A percentile compares a stretch with the other conserved stretches of the same genome.
phyloP scores from a whole-genome alignment of 2,888 invertebrate genomes.

The Drosophila sordidapex region DNA sequence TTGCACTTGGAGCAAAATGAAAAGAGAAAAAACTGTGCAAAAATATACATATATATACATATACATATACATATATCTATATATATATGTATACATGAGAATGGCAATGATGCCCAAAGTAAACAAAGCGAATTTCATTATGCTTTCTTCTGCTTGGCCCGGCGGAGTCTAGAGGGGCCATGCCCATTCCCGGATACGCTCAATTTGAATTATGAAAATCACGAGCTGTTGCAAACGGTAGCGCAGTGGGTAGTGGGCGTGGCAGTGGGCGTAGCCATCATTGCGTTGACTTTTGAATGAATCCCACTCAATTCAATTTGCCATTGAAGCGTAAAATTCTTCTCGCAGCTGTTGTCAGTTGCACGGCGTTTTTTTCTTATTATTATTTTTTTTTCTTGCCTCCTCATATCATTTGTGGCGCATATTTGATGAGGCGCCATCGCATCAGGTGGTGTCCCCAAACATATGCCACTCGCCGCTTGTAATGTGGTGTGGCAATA shows the following conservation, averaged over 20 bases:
- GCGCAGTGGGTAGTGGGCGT: not conserved
- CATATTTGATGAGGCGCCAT: conserved; percentile 59
- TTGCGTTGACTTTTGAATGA: conserved; percentile 77
- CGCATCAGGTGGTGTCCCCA: conserved; percentile 59
- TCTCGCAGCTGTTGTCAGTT: conserved; percentile 72
- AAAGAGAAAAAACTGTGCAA: conserved; percentile 11
- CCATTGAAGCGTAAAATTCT: conserved; percentile 72
- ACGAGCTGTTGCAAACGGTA: conserved; percentile 51
- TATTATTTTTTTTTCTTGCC: not conserved
- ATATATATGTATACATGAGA: conserved; percentile 9
- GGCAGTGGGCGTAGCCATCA: conserved; percentile 16
- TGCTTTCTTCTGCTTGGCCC: conserved; percentile 12
- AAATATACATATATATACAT: not conserved
- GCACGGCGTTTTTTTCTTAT: conserved; percentile 40
- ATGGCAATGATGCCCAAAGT: conserved; percentile 58
- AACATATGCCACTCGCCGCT: conserved; percentile 18
- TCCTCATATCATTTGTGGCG: conserved; percentile 56
- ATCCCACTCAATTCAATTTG: conserved; percentile 68
- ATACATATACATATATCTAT: too few relatives aligned
- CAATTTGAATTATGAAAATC: conserved; percentile 81
- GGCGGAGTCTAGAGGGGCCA: conserved; percentile 8
- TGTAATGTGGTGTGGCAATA: conserved; percentile 55
- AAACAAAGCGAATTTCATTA: conserved; percentile 79
- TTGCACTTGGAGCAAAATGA: conserved; percentile 64
- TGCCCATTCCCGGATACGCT: conserved; percentile 64